These are phyloP conservation scores for Oasisia sp. DNA, from an alignment of 2,888 invertebrate genomes.

Conservation along the genomic window DNA sequence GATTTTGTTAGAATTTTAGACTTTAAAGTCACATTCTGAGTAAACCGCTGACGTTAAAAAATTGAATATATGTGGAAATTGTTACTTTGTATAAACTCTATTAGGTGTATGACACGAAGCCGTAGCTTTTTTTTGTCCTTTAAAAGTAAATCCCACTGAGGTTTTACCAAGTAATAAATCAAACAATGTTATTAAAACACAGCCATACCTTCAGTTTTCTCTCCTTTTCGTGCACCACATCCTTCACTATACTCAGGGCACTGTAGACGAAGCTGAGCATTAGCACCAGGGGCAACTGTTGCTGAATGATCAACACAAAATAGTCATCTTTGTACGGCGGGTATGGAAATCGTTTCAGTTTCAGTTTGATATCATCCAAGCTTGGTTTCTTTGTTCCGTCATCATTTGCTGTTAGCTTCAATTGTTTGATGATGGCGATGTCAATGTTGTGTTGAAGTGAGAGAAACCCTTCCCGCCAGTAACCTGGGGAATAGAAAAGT, in stretches of 20 bases:
- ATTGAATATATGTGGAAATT: too few relatives aligned
- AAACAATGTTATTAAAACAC: neutral
- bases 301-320: slow-evolving; percentile 74
- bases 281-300: slow-evolving; percentile 78
- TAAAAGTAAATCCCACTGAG: too few relatives aligned
- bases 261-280: slow-evolving; percentile 84
- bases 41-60: too few relatives aligned
- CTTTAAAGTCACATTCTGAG: too few relatives aligned
- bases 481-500: slow-evolving; percentile 66
- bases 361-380: slow-evolving; percentile 47
- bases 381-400: neutral
- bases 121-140: too few relatives aligned
- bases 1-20: too few relatives aligned
- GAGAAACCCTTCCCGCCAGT: slow-evolving; percentile 75
- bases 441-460: slow-evolving; percentile 74
- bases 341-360: slow-evolving; percentile 78
- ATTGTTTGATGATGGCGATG: slow-evolving; percentile 60
- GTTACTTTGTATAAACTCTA: too few relatives aligned
- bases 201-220: slow-evolving; percentile 75
- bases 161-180: too few relatives aligned
- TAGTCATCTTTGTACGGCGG: slow-evolving; percentile 76
- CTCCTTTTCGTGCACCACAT: slow-evolving; percentile 79
- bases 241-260: slow-evolving; percentile 79
- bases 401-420: slow-evolving; percentile 35
- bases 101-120: too few relatives aligned